Evolutionary conservation across 1,140 invertebrate genomes (phyloP).

Genomic region (Bombus waltoni): DNA sequence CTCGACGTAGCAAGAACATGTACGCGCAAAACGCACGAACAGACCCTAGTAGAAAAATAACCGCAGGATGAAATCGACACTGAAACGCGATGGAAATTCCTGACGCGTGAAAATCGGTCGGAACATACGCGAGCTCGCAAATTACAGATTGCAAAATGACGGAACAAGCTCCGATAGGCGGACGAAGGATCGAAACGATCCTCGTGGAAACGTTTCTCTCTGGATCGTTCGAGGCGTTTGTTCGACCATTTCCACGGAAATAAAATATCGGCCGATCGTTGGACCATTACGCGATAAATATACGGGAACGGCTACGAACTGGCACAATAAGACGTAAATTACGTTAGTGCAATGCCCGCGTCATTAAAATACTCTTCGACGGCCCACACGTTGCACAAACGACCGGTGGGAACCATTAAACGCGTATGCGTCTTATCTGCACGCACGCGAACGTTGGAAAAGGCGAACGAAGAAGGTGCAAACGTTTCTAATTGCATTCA

Average conservation of each 20-base stretch:
- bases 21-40: not conserved
- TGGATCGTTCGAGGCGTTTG: not conserved
- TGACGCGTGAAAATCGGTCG: conserved; percentile 1
- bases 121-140: not conserved
- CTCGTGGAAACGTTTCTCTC: not conserved
- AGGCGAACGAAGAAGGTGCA: conserved; percentile 24
- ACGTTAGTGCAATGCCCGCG: conserved; percentile 23
- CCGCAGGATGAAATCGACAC: not conserved
- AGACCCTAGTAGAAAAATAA: not conserved
- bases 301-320: conserved; percentile 7
- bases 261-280: conserved; percentile 35
- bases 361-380: conserved; percentile 42
- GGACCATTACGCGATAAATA: conserved; percentile 24
- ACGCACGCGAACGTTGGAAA: conserved; percentile 6
- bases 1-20: not conserved
- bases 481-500: conserved; percentile 48
- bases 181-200: not conserved
- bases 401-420: conserved; percentile 24
- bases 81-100: not conserved
- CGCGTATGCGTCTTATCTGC: conserved; percentile 3
- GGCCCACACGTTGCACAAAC: conserved; percentile 11
- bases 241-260: conserved; percentile 23
- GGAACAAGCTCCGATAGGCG: not conserved
- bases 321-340: conserved; percentile 47
- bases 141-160: conserved; percentile 2